A percentile compares a stretch with the other conserved stretches of the same genome.
phyloP scores from a whole-genome alignment of 2,888 invertebrate species.

The Germaria angustata region DNA sequence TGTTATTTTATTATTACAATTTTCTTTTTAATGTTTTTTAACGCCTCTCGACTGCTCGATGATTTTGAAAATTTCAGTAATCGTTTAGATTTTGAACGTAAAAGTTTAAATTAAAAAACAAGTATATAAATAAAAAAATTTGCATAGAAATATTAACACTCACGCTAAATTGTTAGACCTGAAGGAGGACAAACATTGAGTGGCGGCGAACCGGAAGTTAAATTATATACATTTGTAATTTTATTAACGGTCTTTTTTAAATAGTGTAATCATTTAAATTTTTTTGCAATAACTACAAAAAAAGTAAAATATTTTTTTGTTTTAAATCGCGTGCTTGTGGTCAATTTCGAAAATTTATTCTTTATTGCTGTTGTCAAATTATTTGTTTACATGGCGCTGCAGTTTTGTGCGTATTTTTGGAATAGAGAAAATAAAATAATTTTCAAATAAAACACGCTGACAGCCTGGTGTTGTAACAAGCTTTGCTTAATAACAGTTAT shows the following conservation, averaged over 20 bases:
- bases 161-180: constrained; percentile 55
- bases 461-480: neutral
- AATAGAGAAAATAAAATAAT: constrained; percentile 6
- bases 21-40: constrained; percentile 57
- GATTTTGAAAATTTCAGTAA: constrained; percentile 74
- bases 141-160: constrained; percentile 1
- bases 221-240: neutral
- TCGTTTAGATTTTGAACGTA: constrained; percentile 77
- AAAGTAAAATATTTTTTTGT: neutral
- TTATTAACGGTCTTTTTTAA: constrained; percentile 40
- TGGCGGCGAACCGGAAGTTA: constrained; percentile 36
- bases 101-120: constrained; percentile 68
- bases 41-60: constrained; percentile 61
- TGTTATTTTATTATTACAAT: constrained; percentile 35
- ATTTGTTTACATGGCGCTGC: neutral
- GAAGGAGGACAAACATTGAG: constrained; percentile 39
- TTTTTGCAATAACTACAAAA: neutral
- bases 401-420: constrained; percentile 9
- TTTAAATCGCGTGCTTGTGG: constrained; percentile 57
- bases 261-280: neutral
- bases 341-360: neutral
- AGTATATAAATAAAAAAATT: constrained; percentile 15
- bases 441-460: neutral
- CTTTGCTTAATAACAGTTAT: neutral
- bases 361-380: no score